phyloP scores from a whole-genome alignment of 2,113 vertebrate genomes.

The Rhabdornis inornatus region DNA sequence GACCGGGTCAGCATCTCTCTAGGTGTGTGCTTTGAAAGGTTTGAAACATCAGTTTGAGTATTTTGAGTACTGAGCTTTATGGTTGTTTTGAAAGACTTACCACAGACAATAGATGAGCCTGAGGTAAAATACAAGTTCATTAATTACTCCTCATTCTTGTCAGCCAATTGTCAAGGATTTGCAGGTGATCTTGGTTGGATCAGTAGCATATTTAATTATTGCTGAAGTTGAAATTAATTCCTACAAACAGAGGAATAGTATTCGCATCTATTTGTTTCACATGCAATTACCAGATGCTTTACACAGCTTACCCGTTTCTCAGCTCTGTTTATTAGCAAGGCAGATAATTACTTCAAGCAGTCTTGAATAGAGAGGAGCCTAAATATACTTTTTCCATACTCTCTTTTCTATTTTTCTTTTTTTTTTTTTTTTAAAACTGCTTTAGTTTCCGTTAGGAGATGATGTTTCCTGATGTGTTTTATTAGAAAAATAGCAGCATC shows the following conservation, averaged over 20 bases:
- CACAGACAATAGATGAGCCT: neutral
- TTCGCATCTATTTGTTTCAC: neutral
- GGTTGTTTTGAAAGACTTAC: neutral
- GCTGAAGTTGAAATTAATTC: neutral
- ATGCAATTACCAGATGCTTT: neutral
- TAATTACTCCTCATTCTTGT: neutral
- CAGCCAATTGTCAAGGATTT: neutral
- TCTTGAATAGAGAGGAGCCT: neutral
- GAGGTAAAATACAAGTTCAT: neutral
- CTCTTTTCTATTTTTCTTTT: neutral
- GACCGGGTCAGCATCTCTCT: neutral
- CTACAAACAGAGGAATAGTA: neutral
- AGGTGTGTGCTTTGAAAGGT: neutral
- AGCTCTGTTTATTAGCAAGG: neutral
- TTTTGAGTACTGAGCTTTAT: neutral
- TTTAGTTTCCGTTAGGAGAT: neutral
- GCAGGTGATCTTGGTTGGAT: neutral
- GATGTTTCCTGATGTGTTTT: slow-evolving; percentile 6
- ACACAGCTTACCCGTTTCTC: neutral
- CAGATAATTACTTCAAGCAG: neutral
- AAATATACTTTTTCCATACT: neutral
- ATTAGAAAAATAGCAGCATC: slow-evolving; percentile 46
- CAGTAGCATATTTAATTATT: neutral
- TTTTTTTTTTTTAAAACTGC: neutral
- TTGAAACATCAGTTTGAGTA: neutral